Conservation (phyloP, 2,888 invertebrate genomes). For the Rhagonycha lutea region DNA sequence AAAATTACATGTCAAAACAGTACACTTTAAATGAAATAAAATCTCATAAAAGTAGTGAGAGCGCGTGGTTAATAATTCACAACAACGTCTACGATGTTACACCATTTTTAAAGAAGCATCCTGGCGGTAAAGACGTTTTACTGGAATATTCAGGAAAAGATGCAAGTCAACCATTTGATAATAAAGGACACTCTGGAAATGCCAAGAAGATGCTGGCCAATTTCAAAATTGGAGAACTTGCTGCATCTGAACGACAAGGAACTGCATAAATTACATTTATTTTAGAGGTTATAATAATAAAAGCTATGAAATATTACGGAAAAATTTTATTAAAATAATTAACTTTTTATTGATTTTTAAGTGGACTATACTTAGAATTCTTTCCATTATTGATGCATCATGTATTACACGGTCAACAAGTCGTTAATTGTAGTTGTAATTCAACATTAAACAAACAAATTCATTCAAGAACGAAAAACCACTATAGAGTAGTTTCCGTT, state of each 20-base stretch:
- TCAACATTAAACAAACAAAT: not conserved
- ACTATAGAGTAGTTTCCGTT: not conserved
- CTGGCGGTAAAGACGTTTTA: slow-evolving; percentile 96
- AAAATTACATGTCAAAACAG: slow-evolving; percentile 48
- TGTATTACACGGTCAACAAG: not conserved
- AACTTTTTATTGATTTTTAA: not conserved
- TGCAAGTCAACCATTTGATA: slow-evolving; percentile 94
- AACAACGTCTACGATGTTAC: slow-evolving; percentile 83
- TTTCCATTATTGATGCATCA: not conserved
- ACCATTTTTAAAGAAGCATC: slow-evolving; percentile 78
- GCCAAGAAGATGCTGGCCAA: slow-evolving; percentile 92
- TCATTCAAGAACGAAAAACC: not conserved
- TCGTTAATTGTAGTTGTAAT: not conserved
- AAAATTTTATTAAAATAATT: not conserved
- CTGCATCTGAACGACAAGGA: slow-evolving; percentile 65
- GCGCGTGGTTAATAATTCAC: slow-evolving; percentile 76
- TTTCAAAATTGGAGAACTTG: slow-evolving; percentile 86
- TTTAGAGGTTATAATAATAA: not conserved
- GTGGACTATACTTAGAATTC: not conserved
- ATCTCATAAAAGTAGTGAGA: slow-evolving; percentile 63
- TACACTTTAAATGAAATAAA: slow-evolving; percentile 68
- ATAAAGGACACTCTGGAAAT: slow-evolving; percentile 97
- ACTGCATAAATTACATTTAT: not conserved
- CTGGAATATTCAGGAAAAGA: slow-evolving; percentile 90
- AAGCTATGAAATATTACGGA: not conserved